Evolutionary conservation across 1,140 invertebrate genomes (phyloP), one percentile per base, ranked within the genome.

Genomic region (Oedothorax gibbosus): DNA sequence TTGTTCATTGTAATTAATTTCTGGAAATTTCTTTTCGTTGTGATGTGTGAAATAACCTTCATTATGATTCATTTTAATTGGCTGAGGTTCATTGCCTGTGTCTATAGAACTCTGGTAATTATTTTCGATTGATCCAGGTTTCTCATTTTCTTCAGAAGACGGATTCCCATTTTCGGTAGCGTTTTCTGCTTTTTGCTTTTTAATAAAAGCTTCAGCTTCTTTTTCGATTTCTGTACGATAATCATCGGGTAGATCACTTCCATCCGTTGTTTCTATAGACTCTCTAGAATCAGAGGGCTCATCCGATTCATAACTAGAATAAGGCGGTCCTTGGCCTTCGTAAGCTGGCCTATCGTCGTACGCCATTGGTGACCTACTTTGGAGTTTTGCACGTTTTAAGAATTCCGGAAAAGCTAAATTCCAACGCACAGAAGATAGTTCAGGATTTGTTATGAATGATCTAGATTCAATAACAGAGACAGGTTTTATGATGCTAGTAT

Each of bases 371-470:
- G 49, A n/a, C 11, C 11, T 8, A 10, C 21, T 71, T 10, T 35
- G 8, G 18, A 0, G 0, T 75, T 57, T 12, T 35, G 14, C 0
- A 0, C 7, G 6, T 20, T n/a, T 14, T n/a, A 35, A 18, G 4
- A 9, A 15, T 71, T 53, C 7, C 51, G 56, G 57, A 51, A 64
- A n/a, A 7, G 64, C 57, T 15, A 54, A 73, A 35, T 82, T 82
- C 3, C 64, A 12, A 0, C 20, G 68, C 49, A 54, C 18, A 65
- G 15, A 62, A 10, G 68, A 73, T 11, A 82, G 20, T 57, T 62
- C 18, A 8, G 80, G 80, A 21, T 82, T 82, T 10, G 68, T 82
- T 12, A 82, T 65, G 35, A 82, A 82, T 12, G 80, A 82, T 9
- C 50, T n/a, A 15, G 80, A 73, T 64, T 82, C 69, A 53, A 73